phyloP scores from a whole-genome alignment of 2,113 vertebrate genomes.

The Pogona vitticeps region DNA sequence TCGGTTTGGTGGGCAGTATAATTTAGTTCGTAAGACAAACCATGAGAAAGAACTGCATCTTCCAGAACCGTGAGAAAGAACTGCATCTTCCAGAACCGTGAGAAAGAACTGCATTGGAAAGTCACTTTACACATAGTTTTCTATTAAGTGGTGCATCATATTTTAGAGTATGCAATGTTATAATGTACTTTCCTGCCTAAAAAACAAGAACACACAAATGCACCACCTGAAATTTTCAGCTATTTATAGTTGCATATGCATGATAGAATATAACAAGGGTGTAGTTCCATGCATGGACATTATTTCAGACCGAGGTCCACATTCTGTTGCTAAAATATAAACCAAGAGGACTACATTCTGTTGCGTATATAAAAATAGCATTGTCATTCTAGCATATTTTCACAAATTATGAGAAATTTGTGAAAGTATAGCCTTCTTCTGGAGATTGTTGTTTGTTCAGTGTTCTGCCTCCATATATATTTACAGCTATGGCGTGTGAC shows the following conservation, averaged over 20 bases:
- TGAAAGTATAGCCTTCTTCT: neutral
- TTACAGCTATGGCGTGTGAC: neutral
- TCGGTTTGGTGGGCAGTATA: neutral
- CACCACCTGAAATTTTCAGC: neutral
- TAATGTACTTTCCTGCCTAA: neutral
- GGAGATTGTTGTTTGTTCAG: neutral
- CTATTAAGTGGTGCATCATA: neutral
- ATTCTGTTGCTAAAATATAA: neutral
- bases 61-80: neutral
- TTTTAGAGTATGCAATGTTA: neutral
- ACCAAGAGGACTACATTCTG: neutral
- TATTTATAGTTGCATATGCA: neutral
- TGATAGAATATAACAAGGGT: neutral
- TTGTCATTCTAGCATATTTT: too few species aligned
- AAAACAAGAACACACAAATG: neutral
- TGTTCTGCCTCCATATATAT: too few species aligned
- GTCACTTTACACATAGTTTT: neutral
- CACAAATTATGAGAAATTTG: neutral
- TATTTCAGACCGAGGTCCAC: neutral
- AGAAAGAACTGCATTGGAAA: neutral
- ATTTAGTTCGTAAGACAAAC: neutral
- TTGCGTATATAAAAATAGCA: too few species aligned
- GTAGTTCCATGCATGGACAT: neutral
- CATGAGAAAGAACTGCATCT: too few species aligned
- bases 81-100: neutral